Base-by-base conservation (phyloP, 2,113 vertebrate genomes). In the Anarhynchus alexandrinus region DNA sequence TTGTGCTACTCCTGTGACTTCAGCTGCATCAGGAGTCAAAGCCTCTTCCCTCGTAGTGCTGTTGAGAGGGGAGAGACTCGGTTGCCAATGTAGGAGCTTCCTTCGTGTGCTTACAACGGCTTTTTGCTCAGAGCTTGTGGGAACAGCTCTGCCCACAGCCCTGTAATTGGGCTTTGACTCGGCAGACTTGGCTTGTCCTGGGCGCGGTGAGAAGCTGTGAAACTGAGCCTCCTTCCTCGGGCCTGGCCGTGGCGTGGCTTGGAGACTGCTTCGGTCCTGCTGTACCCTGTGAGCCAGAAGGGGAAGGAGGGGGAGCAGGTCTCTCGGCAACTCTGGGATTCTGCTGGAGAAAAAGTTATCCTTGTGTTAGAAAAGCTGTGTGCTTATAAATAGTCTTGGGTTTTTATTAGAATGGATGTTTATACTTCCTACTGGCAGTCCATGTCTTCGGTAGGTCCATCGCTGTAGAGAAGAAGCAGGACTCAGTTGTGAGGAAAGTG, bases 71-170 rank as follows among this genome's bases (percentile, higher is more conserved):
- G 62, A 32, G 58, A 43, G 55, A 1, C 55, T 52, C 1, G 1
- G 19, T 10, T 88, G n/a, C 59, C 77, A 25, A 0, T 3, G 6
- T 22, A 29, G 65, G 55, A 83, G 52, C 64, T 86, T 66, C 52
- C n/a, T 77, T 66, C 0, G 0, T n/a, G 65, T 69, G 81, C 34
- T 82, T 66, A 36, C 54, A 43, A 5, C 0, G 0, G 72, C 61
- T 71, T 73, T 70, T 38, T 77, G 62, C 89, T 90, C 29, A 18
- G 79, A 61, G 71, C 57, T 40, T 65, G 78, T 93, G 96, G 94
- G 74, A 89, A 7, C 62, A 72, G 64, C 79, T 90, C 86, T 95
- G 86, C 86, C 91, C 86, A 17, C 88, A 88, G 72, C 72, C 59
- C 85, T 94, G 94, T 92, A 43, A 66, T 62, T 85, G 82, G 45